A percentile compares a stretch with the other conserved stretches of the same genome.
Conservation (phyloP, 2,113 vertebrate genomes). For the Indicator indicator region DNA sequence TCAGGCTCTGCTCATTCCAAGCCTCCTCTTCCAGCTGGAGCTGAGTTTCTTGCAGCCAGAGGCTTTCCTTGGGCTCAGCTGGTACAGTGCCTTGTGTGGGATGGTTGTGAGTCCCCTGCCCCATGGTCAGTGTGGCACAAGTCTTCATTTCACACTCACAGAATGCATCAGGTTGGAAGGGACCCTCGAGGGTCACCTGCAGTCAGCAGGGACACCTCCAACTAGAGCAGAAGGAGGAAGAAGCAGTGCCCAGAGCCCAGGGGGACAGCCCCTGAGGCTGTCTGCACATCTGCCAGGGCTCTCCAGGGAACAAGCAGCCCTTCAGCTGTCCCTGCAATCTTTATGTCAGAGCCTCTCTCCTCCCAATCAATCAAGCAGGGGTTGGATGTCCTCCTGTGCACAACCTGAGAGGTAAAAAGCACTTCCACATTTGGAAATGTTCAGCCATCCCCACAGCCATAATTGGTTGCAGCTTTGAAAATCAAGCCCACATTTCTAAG, state of each 20-base stretch:
- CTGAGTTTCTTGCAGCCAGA: accelerated
- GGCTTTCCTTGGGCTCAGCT: not conserved
- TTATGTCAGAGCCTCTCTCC: not conserved
- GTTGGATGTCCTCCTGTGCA: not conserved
- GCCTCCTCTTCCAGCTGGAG: not conserved
- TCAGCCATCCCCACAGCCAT: not conserved
- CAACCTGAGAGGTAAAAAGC: not conserved
- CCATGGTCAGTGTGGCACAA: not conserved
- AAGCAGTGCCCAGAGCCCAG: no score
- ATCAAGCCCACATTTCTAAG: not conserved
- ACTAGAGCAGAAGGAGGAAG: not conserved
- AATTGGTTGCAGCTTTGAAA: slow-evolving; percentile 63
- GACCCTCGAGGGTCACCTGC: no score
- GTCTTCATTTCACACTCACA: not conserved
- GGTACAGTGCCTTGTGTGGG: not conserved
- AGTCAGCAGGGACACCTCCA: no score
- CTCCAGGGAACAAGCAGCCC: not conserved
- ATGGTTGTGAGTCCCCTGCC: not conserved
- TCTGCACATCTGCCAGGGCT: not conserved
- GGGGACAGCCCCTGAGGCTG: accelerated
- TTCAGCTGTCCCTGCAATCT: not conserved
- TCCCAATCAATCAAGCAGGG: not conserved
- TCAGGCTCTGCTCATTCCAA: not conserved
- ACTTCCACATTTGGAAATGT: not conserved
- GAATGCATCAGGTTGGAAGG: no score